Evolutionary conservation across 2,113 vertebrate species (phyloP).

Genomic region (Cichladusa arquata): DNA sequence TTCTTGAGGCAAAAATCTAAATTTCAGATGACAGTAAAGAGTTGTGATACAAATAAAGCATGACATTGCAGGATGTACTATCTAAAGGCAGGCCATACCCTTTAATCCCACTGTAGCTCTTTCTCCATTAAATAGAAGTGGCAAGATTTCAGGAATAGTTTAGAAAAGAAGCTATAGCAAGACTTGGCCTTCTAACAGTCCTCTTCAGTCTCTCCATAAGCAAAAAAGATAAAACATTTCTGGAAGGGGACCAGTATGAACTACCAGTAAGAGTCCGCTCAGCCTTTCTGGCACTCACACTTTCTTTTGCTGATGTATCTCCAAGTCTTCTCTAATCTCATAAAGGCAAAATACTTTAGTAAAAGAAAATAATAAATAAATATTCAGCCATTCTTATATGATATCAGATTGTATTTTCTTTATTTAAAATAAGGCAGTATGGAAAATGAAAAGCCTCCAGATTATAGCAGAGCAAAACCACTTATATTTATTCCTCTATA

Average conservation of each 20-base stretch:
- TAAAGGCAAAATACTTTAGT: not conserved
- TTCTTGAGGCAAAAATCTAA: not conserved
- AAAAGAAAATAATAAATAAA: not conserved
- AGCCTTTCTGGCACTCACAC: not conserved
- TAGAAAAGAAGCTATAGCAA: not conserved
- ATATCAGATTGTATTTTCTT: not conserved
- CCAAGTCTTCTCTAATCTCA: not conserved
- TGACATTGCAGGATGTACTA: not conserved
- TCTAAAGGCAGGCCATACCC: not conserved
- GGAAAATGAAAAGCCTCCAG: not conserved
- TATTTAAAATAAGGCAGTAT: not conserved
- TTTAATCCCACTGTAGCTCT: not conserved
- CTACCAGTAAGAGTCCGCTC: not conserved
- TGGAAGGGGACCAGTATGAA: not conserved
- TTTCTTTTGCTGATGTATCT: not conserved
- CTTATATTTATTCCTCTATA: not conserved
- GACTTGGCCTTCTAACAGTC: not conserved
- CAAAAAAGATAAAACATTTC: not conserved
- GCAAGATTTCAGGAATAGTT: not conserved
- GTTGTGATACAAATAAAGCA: not conserved
- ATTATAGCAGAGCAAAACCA: not conserved
- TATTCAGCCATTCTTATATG: not conserved
- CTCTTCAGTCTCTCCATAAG: not conserved
- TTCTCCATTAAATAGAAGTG: not conserved
- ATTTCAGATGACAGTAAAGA: not conserved